Evolutionary conservation across 2,888 invertebrate species (phyloP), one percentile per base, ranked within the genome.

Genomic region (Cecidostiba fungosa): DNA sequence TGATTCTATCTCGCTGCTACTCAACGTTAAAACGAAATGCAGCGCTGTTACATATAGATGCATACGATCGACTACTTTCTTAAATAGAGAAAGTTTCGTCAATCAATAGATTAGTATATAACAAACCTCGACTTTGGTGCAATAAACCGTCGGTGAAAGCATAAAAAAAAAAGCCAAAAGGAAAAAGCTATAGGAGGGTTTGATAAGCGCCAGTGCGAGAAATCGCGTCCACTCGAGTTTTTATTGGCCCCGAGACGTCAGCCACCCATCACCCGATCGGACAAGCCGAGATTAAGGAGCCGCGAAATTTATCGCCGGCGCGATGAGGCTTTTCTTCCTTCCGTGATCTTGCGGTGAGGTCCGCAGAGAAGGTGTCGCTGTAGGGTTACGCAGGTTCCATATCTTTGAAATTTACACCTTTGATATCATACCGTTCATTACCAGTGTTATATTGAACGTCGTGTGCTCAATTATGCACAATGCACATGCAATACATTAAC

Each of bases 171-270:
- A 1, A 16, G n/a, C 1, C 16, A 10, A 16, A 54, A 54, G 16
- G n/a, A 54, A 54, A 3, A 43, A 43, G 43, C n/a, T n/a, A n/a
- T n/a, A 43, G 12, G 19, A 16, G 47, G 19, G 32, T 4, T 19
- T 36, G 76, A 82, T 82, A 74, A 76, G 66, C 43, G 76, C 43
- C 3, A 10, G 14, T 16, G 23, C 50, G 47, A 47, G 54, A 74
- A 74, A 81, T 74, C 62, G 81, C 62, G 81, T 74, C 72, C 72
- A 73, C 54, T 72, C 59, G 73, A 74, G 81, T 81, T 74, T 74
- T 74, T 74, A 81, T 81, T 81, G 73, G 43, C n/a, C 43, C 62
- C 43, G 19, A 62, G 8, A 62, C 81, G 74, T 81, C 81, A 81
- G 73, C 74, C 81, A 62, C 29, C 73, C 81, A 62, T 81, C 73